Conservation (phyloP, 2,797 vertebrate species). For the Potorous gilbertii region DNA sequence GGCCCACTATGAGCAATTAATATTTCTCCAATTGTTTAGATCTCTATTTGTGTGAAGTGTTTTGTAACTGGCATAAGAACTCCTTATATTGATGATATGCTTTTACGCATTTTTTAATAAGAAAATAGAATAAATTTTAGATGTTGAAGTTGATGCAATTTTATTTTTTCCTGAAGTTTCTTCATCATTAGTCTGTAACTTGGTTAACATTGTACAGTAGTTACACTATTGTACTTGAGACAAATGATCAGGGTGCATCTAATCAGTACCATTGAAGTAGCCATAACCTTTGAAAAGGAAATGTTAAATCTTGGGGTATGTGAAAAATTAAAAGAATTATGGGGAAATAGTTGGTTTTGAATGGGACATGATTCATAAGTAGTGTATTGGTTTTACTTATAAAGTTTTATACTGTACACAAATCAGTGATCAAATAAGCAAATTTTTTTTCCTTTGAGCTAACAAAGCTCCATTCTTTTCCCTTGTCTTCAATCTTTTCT, state of each 20-base stretch:
- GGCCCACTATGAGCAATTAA: neutral
- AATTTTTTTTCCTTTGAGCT: neutral
- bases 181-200: constrained; percentile 81
- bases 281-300: constrained; percentile 73
- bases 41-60: no score
- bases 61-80: constrained; percentile 84
- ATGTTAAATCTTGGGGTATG: constrained; percentile 69
- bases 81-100: constrained; percentile 67
- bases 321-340: constrained; percentile 76
- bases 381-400: constrained; percentile 63
- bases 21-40: neutral
- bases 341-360: constrained; percentile 75
- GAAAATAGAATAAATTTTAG: constrained; percentile 87
- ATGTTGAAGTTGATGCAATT: constrained; percentile 83
- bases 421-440: constrained; percentile 79
- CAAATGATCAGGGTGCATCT: constrained; percentile 65
- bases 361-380: constrained; percentile 57
- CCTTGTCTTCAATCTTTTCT: no score
- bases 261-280: constrained; percentile 77
- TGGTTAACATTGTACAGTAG: constrained; percentile 68
- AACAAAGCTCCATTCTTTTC: no score
- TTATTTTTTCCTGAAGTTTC: constrained; percentile 82
- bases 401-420: constrained; percentile 49
- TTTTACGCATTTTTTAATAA: constrained; percentile 84
- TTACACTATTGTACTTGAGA: constrained; percentile 66